Percentiles rank a stretch among this genome's conserved stretches.
Evolutionary conservation across 2,888 invertebrate genomes (phyloP).

Genomic region (Diachrysia chrysitis): DNA sequence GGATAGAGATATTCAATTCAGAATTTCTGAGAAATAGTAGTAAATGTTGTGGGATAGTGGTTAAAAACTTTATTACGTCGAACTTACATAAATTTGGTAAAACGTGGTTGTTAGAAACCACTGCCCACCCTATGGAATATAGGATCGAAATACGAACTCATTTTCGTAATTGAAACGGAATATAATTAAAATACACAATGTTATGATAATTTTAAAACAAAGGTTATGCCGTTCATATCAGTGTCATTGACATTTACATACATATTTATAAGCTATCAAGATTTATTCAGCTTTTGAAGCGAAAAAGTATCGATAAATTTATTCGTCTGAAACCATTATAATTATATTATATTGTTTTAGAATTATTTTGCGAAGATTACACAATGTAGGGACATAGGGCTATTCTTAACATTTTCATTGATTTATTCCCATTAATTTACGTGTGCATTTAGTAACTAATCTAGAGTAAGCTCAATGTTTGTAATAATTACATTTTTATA

Average conservation of each 20-base stretch:
- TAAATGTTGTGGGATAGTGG: not conserved
- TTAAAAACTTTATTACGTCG: not conserved
- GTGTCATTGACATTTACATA: conserved; percentile 55
- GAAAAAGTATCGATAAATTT: conserved; percentile 17
- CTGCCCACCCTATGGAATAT: not conserved
- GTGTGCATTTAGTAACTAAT: too few relatives aligned
- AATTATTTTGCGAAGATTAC: too few relatives aligned
- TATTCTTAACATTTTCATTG: too few relatives aligned
- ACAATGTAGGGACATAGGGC: too few relatives aligned
- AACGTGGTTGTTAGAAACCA: not conserved
- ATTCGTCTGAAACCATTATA: not conserved
- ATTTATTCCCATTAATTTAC: too few relatives aligned
- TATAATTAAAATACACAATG: conserved; percentile 53
- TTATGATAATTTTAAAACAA: conserved; percentile 54
- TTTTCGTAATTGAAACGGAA: conserved; percentile 42
- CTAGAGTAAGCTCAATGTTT: too few relatives aligned
- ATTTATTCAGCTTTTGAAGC: conserved; percentile 13
- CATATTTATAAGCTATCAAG: conserved; percentile 53
- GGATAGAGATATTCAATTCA: not conserved
- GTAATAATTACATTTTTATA: too few relatives aligned
- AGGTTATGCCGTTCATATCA: conserved; percentile 41
- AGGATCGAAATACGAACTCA: conserved; percentile 12
- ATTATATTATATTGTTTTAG: not conserved
- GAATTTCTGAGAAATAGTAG: not conserved
- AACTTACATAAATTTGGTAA: not conserved